A percentile compares a stretch with the other conserved stretches of the same genome.
These are phyloP conservation scores for Odontophorus gujanensis DNA, from an alignment of 2,113 vertebrate species.

Conservation along the genomic window DNA sequence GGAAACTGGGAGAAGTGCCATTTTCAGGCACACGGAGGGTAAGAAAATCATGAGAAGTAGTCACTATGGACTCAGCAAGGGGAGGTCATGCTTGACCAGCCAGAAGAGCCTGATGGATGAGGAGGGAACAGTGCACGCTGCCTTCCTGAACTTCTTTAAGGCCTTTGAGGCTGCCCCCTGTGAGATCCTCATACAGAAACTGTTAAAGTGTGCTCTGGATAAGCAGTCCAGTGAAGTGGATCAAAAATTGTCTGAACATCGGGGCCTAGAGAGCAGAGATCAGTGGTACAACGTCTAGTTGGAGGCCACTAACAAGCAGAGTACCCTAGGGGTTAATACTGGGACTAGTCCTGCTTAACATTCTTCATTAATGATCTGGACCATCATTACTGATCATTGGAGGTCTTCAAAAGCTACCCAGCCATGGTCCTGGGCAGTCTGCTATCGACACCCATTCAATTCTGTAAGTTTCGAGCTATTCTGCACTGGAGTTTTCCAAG, in stretches of 20 bases:
- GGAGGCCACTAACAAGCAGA: not conserved
- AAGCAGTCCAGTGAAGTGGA: not conserved
- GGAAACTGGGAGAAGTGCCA: not conserved
- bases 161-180: not conserved
- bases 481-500: not conserved
- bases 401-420: not conserved
- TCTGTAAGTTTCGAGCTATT: not conserved
- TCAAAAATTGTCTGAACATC: not conserved
- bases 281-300: not conserved
- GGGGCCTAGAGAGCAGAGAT: not conserved
- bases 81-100: not conserved
- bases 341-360: not conserved
- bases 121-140: not conserved
- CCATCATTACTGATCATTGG: not conserved
- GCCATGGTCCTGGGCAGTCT: not conserved
- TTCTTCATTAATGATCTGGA: not conserved
- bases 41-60: not conserved
- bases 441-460: not conserved
- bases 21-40: not conserved
- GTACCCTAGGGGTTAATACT: not conserved
- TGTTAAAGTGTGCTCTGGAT: not conserved
- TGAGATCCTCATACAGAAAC: not conserved
- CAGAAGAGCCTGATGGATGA: not conserved
- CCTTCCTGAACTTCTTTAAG: not conserved
- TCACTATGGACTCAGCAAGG: not conserved